phyloP scores from a whole-genome alignment of 2,797 vertebrate species.

The Tenualosa thibaudeaui region DNA sequence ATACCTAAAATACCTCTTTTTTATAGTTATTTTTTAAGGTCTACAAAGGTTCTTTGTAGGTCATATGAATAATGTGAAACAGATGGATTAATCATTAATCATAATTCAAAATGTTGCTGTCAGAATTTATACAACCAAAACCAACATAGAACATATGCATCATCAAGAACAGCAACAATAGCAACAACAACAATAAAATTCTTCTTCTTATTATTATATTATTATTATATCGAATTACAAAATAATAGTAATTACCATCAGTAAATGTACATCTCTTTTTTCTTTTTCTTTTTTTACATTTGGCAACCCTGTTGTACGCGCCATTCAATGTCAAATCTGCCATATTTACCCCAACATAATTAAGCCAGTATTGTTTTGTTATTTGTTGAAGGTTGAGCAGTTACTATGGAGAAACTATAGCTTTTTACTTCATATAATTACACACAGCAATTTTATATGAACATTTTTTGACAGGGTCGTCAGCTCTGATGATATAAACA shows the following conservation, averaged over 20 bases:
- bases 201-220: no score
- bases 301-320: constrained; percentile 56
- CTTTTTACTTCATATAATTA: not conserved
- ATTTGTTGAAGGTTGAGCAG: not conserved
- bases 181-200: no score
- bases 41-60: not conserved
- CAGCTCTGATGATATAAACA: not conserved
- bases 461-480: not conserved
- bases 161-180: not conserved
- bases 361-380: not conserved
- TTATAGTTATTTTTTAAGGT: no score
- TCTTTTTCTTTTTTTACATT: not conserved
- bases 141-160: no score
- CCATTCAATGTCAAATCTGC: constrained; percentile 24
- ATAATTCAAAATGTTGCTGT: not conserved
- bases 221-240: no score
- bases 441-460: not conserved
- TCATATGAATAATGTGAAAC: no score
- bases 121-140: not conserved
- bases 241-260: not conserved
- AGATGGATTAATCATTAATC: not conserved
- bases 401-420: not conserved
- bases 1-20: no score
- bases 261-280: not conserved
- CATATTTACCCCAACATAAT: not conserved